These are phyloP conservation scores for Coregonus sp. DNA, from an alignment of 2,797 vertebrate species.

Conservation along the genomic window DNA sequence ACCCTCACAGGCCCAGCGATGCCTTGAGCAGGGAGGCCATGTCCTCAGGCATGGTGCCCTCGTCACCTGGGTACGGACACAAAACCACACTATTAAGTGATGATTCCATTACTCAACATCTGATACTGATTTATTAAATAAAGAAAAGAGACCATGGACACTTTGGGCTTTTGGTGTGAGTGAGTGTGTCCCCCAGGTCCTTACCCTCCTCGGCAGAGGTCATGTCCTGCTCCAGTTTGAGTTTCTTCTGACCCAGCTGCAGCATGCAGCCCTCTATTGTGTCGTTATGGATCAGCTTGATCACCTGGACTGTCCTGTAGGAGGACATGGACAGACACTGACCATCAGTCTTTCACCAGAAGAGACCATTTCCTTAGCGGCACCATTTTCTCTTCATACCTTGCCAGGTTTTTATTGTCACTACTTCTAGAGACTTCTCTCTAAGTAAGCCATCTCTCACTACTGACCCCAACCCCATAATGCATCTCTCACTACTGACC, in stretches of 20 bases:
- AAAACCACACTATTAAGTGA: background rate
- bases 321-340: conserved; percentile 13
- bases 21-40: conserved; percentile 92
- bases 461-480: too few species aligned
- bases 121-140: background rate
- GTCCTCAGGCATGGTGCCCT: conserved; percentile 86
- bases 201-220: conserved; percentile 86
- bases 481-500: too few species aligned
- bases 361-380: too few species aligned
- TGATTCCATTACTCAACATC: background rate
- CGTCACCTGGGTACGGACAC: conserved; percentile 73
- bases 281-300: conserved; percentile 89
- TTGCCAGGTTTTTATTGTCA: too few species aligned
- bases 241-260: conserved; percentile 88
- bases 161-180: background rate
- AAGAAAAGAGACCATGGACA: background rate
- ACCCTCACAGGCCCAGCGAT: conserved; percentile 86
- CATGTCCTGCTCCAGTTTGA: conserved; percentile 96
- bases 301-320: conserved; percentile 80
- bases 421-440: too few species aligned
- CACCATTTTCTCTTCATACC: too few species aligned
- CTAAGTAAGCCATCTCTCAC: too few species aligned
- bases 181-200: conserved; percentile 20
- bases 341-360: too few species aligned
- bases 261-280: conserved; percentile 95